Evolutionary conservation across 2,113 vertebrate genomes (phyloP).

Genomic region (Tychaedon coryphoeus): DNA sequence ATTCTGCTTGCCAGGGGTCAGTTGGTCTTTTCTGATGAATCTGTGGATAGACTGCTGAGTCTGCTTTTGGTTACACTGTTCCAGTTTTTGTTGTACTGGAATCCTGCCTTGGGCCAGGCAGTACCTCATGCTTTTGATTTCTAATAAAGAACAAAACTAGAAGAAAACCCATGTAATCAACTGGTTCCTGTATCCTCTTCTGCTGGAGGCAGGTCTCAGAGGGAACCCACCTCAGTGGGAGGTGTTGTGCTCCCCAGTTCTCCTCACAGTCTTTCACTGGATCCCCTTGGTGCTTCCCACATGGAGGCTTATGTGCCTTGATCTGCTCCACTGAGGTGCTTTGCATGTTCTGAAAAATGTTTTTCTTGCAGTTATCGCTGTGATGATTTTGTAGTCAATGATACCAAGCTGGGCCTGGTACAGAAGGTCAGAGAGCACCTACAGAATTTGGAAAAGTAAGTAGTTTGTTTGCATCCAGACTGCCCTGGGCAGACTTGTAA

Average conservation of each 20-base stretch:
- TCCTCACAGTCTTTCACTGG: not conserved
- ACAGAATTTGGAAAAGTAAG: conserved; percentile 97
- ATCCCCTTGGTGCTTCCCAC: not conserved
- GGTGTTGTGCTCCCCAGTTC: not conserved
- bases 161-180: not conserved
- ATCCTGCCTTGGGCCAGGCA: not conserved
- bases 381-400: conserved; percentile 98
- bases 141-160: not conserved
- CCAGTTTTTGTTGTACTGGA: not conserved
- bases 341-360: not conserved
- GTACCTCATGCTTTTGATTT: not conserved
- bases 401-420: conserved; percentile 92
- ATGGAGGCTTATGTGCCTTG: not conserved
- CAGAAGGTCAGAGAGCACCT: conserved; percentile 96
- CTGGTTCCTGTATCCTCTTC: not conserved
- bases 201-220: not conserved
- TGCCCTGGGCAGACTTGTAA: not conserved
- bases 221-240: not conserved
- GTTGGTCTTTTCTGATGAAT: not conserved
- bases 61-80: not conserved
- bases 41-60: not conserved
- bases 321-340: not conserved
- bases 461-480: not conserved
- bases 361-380: conserved; percentile 89
- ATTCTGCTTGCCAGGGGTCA: not conserved